Base-by-base conservation (phyloP, 2,797 vertebrate genomes). In the Jordanella pulchra region DNA sequence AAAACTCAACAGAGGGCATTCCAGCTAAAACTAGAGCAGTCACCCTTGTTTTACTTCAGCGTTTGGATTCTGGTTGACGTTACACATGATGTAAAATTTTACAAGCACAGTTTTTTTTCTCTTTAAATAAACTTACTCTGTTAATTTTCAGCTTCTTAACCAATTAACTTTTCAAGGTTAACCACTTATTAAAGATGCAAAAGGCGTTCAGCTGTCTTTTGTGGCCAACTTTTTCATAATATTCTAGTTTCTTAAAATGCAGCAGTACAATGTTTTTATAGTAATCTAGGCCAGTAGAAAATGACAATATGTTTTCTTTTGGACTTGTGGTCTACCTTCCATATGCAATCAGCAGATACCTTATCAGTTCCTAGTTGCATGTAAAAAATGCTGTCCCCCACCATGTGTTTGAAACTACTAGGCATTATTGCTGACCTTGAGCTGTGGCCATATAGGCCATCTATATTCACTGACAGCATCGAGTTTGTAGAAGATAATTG, bases 401-500 rank as follows among this genome's bases (percentile, higher is more conserved):
- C 85, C 75, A 47, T 73, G 83, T 75, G 82, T 84, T 82, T 79
- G 81, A 89, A 90, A 84, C 78, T 80, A 81, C 53, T 68, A 91
- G 78, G 77, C 60, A 81, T 84, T 81, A 87, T 91, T 83, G 71
- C 51, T 71, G 92, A 93, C 94, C 93, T 95, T 94, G 86, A 91
- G 90, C 82, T 80, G 32, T 53, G 82, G 78, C 87, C 84, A 74
- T 69, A 79, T 65, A 77, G 79, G 78, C 88, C 88, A 93, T 93
- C 88, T 92, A 92, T 91, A 93, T 92, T 94, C 93, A 92, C 88
- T 85, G 89, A 92, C 92, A 93, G 91, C 87, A 89, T 92, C 82
- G 82, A 87, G 89, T 92, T 92, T 91, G 89, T 87, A 78, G 84
- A 88, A 90, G 91, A 93, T 95, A 93, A 95, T 94, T 95, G 93